Evolutionary conservation across 92 coral and sea anemone species (phyloP), one percentile per base, ranked within the genome.

Genomic region (Parazoanthus swiftii): DNA sequence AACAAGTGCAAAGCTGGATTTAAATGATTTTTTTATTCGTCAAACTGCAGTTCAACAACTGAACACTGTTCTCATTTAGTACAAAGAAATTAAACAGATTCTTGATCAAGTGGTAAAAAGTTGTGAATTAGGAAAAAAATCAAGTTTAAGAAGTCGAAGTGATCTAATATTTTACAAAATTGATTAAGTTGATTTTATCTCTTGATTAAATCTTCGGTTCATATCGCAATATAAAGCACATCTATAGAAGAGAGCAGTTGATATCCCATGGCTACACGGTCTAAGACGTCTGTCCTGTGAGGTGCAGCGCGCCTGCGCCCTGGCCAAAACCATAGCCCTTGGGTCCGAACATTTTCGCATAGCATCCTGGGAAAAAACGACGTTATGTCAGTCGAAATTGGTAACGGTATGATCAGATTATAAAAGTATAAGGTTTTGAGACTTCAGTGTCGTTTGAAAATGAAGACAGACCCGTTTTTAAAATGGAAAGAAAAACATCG

Each of bases 291-390:
- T 81, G 74, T 23, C 85, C 85, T 5, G 85, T 81, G 74, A 81
- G 85, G 36, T 81, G 85, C 6, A 81, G 85, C 63, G 85, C 74
- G 74, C 85, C 85, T 56, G 85, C 85, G 18, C 85, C 85, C 26
- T 58, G 73, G 48, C 85, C 85, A 20, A 59, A 81, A 6, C 85
- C 85, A 14, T 81, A 81, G n/a, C 85, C 85, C 51, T 81, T 81
- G 54, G 85, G 85, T 33, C 85, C 85, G 48, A 6, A 59, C 26
- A 16, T 33, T 65, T 81, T 81, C 18, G 51, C 11, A 25, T 81
- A 81, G 85, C 85, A 81, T 59, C 85, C 85, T 81, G 85, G 85
- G 72, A 63, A 63, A 63, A 63, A 36, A 63, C 5, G 50, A 8
- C 1, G 29, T 4, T 2, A 25, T 51, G 37, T 79, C 37, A 51